Evolutionary conservation across 1,140 invertebrate species (phyloP).

Genomic region (Drosophila guanche): DNA sequence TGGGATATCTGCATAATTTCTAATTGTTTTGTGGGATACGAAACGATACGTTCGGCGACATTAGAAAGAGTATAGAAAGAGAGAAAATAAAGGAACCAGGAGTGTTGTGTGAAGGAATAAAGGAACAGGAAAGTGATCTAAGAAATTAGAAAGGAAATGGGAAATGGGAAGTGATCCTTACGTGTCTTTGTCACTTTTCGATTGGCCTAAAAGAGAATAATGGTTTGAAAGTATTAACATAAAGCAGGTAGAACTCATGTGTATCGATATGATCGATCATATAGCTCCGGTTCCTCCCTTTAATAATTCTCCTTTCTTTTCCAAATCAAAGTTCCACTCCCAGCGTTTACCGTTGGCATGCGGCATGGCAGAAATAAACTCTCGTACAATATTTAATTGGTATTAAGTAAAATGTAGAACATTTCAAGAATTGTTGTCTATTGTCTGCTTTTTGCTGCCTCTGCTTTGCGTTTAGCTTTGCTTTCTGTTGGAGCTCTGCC

Average conservation of each 20-base stretch:
- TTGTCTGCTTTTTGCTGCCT: conserved; percentile 8
- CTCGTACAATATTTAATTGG: conserved; percentile 27
- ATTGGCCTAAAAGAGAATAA: no score
- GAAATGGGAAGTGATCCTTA: no score
- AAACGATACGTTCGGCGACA: not conserved
- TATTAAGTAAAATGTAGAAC: conserved; percentile 52
- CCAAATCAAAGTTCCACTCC: conserved; percentile 1
- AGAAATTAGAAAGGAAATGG: no score
- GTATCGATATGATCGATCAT: no score
- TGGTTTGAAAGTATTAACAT: no score
- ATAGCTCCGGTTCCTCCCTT: no score
- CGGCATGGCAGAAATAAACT: conserved; percentile 3
- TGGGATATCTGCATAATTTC: conserved; percentile 32
- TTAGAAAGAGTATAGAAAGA: not conserved
- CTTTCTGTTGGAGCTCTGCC: no score
- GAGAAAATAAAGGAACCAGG: not conserved
- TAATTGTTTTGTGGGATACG: conserved; percentile 16
- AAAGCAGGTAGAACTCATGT: no score
- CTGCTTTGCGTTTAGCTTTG: not conserved
- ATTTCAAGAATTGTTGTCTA: conserved; percentile 21
- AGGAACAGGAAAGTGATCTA: no score
- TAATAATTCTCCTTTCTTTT: not conserved
- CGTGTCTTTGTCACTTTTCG: no score
- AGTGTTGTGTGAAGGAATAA: not conserved
- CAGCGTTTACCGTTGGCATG: conserved; percentile 22